These are phyloP conservation scores for Ormyrus labotus DNA, from an alignment of 2,888 invertebrate species.

Conservation along the genomic window DNA sequence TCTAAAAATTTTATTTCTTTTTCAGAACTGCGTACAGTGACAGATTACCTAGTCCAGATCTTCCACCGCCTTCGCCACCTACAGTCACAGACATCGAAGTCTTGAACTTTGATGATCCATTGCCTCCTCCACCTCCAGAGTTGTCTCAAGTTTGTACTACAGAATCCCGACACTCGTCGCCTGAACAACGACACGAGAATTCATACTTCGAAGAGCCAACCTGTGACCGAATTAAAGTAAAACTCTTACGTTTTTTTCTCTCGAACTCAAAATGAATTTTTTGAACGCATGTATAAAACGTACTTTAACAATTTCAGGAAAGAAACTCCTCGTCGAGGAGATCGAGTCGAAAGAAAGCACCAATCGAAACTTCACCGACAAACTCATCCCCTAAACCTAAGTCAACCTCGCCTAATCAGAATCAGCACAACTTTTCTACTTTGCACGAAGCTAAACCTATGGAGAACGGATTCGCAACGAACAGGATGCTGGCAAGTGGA, in stretches of 20 bases:
- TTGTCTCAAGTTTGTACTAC: constrained; percentile 50
- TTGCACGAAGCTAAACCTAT: constrained; percentile 28
- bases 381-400: constrained; percentile 62
- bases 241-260: background rate
- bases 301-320: constrained; percentile 54
- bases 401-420: constrained; percentile 60
- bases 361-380: constrained; percentile 61
- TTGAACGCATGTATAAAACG: background rate
- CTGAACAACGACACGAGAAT: constrained; percentile 41
- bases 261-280: background rate
- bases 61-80: constrained; percentile 81
- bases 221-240: constrained; percentile 43
- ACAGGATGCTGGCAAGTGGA: constrained; percentile 54
- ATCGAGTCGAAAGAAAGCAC: constrained; percentile 65
- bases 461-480: constrained; percentile 63
- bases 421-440: constrained; percentile 55
- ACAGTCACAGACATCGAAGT: constrained; percentile 80
- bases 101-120: constrained; percentile 80
- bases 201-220: constrained; percentile 31
- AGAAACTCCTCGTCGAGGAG: constrained; percentile 68
- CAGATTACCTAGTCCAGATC: constrained; percentile 79
- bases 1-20: background rate
- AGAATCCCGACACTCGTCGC: constrained; percentile 64
- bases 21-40: constrained; percentile 73
- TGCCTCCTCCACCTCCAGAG: constrained; percentile 82